Conservation (phyloP, 2,113 vertebrate species). For the Notarius lentiginosus region DNA sequence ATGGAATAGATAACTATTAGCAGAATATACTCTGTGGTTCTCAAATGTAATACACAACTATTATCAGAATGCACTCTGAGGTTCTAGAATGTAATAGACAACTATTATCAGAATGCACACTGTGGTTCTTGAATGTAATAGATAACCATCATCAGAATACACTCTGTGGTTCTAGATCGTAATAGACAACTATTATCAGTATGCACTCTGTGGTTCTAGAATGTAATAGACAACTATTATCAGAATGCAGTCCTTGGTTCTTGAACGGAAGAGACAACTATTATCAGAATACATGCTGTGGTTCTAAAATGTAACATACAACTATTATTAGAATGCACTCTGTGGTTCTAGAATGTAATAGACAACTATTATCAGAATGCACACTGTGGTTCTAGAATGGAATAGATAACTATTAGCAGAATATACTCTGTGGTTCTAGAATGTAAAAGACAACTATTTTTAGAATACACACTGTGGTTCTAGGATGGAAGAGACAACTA, state of each 20-base stretch:
- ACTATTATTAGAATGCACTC: not conserved
- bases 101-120: not conserved
- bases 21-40: not conserved
- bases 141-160: not conserved
- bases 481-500: not conserved
- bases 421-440: not conserved
- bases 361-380: not conserved
- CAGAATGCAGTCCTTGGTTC: not conserved
- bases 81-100: not conserved
- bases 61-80: not conserved
- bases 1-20: not conserved
- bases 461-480: not conserved
- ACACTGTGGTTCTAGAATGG: not conserved
- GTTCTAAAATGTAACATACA: not conserved
- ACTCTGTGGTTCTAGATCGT: not conserved
- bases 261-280: not conserved
- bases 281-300: no score
- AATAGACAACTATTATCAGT: not conserved
- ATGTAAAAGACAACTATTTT: not conserved
- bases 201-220: not conserved
- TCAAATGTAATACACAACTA: not conserved
- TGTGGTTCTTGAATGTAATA: not conserved
- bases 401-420: not conserved
- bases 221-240: not conserved
- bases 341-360: not conserved